Evolutionary conservation across 2,797 vertebrate genomes (phyloP).

Genomic region (Neosilurus hyrtlii): DNA sequence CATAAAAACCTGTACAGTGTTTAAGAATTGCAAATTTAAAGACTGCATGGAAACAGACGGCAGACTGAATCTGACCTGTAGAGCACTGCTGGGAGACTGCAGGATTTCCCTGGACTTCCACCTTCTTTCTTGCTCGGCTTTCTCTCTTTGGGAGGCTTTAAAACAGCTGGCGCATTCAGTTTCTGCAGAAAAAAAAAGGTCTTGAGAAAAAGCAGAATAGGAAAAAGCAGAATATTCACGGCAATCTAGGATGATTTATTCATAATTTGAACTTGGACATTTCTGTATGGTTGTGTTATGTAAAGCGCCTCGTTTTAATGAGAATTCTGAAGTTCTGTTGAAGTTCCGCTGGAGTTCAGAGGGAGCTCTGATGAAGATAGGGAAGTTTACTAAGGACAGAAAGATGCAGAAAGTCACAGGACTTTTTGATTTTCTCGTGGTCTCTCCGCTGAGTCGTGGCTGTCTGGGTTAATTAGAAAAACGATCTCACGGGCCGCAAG

Average conservation of each 20-base stretch:
- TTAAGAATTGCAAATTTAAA: background rate
- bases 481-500: constrained; percentile 81
- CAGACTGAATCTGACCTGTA: constrained; percentile 79
- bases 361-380: constrained; percentile 1
- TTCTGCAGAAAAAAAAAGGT: constrained; percentile 72
- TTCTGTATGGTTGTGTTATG: background rate
- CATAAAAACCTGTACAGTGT: no score
- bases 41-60: background rate
- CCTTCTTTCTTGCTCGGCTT: constrained; percentile 97
- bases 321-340: constrained; percentile 4
- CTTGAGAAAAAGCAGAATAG: background rate
- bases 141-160: constrained; percentile 93
- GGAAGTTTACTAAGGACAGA: background rate
- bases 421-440: constrained; percentile 68
- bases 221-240: background rate
- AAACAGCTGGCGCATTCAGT: constrained; percentile 85
- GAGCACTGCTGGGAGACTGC: constrained; percentile 85
- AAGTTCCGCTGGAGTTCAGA: background rate
- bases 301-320: background rate
- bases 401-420: constrained; percentile 58
- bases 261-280: background rate
- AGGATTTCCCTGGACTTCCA: constrained; percentile 83
- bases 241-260: background rate
- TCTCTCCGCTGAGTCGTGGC: constrained; percentile 66
- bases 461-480: constrained; percentile 92